Evolutionary conservation across 2,113 vertebrate species (phyloP), one percentile per base, ranked within the genome.

Genomic region (Urocynchramus pylzowi): DNA sequence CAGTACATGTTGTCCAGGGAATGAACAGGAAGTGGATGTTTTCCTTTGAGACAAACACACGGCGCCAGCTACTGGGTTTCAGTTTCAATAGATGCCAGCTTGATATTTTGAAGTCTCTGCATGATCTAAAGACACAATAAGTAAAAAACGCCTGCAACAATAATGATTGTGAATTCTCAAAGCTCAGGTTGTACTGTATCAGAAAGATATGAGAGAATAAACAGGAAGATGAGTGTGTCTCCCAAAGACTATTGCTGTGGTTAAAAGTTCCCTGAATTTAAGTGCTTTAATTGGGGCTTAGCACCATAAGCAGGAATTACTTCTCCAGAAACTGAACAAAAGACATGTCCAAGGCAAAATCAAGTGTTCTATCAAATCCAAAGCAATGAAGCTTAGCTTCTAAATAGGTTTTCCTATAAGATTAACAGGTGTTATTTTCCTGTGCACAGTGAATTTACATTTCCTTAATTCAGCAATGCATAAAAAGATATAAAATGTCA

Each of bases 111-210:
- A 94, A 30, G 57, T 65, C 47, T 61, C 45, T 24, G 61, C 13
- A 11, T 26, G 33, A 54, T 28, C 39, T 24, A 41, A 67, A 84
- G 91, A 11, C 22, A 54, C 4, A 60, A 6, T 44, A 74, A 87
- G 31, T 13, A 23, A 71, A 39, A 31, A 3, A n/a, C 4, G 0
- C 0, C 4, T 1, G 0, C 11, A 49, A 70, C 14, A 65, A 35
- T 26, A 78, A 81, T 16, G 74, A 84, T 70, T 3, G 15, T 0
- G 9, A 79, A 26, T 83, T 83, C 57, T 71, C 13, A 44, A 90
- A 87, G 16, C 41, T 60, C 45, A 52, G 22, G 15, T 75, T 71
- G 37, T 30, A 79, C 9, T n/a, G 27, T 11, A 37, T 7, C 50
- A 56, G 20, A 19, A 92, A 82, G 49, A 33, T 19, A 76, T 1